Evolutionary conservation across 2,888 invertebrate genomes (phyloP), one percentile per base, ranked within the genome.

Genomic region (Eupithecia centaureata): DNA sequence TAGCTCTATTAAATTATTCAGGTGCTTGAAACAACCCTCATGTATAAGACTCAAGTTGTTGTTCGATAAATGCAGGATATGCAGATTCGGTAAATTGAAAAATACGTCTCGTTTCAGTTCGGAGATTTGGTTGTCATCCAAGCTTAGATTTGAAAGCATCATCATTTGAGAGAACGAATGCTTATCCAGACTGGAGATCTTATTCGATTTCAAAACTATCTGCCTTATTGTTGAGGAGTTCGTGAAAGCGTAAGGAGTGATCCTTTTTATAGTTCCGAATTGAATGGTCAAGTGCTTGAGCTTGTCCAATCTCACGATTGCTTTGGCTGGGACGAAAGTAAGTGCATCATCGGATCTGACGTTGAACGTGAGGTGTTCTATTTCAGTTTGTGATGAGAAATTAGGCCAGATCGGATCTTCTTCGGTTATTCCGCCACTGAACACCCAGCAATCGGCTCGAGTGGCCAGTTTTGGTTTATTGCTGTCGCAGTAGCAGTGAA

Each of bases 41-140:
- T 98, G 98, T 62, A 98, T 93, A 54, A 96, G 94, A 78, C 96
- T 96, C 66, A 99, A 93, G 80, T 96, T 96, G 87, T 99, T 99
- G 81, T 96, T 96, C 76, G 97, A 97, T 68, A 99, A 92, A 80
- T 95, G 95, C 68, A 99, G 93, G 61, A 96, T 94, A 76, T 95
- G 95, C 75, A 97, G 87, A 61, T 94, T 94, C 0, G 97, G 97
- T 70, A 97, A 85, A 79, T 96, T 95, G 70, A 95, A 94, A 86
- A 97, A 97, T 1, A 96, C 96, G 77, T 95, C 95, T 62, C 96
- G 93, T 81, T 95, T 95, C 70, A 97, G 92, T 83, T 96, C 96
- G 13, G 95, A 94, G 81, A 97, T 96, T 78, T 94, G 94, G 87
- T 97, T 97, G 73, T 96, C 96, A 71, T 96, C 96, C 78, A 97